Conservation (phyloP, 1,140 invertebrate genomes). For the Drosophila eugracilis region DNA sequence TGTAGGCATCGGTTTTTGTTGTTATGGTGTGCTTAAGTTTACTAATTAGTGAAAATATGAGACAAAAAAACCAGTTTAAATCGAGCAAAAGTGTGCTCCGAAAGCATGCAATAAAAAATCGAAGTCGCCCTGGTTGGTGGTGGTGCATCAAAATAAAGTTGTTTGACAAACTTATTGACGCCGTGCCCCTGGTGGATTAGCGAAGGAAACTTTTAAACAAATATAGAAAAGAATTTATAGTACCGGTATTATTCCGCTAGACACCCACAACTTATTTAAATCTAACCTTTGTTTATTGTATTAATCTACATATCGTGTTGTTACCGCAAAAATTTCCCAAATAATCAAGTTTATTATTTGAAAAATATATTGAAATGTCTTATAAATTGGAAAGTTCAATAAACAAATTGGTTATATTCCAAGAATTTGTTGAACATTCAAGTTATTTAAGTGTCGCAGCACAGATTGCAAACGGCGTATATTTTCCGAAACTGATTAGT, state of each 20-base stretch:
- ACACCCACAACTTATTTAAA: constrained; percentile 11
- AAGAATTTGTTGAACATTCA: not conserved
- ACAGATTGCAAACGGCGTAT: constrained; percentile 15
- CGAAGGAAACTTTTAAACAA: constrained; percentile 34
- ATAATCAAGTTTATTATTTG: not conserved
- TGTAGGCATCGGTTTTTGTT: constrained; percentile 13
- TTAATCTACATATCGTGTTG: constrained; percentile 1
- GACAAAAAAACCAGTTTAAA: constrained; percentile 38
- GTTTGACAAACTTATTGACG: constrained; percentile 27
- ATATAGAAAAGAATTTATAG: not conserved
- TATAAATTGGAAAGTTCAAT: constrained; percentile 4
- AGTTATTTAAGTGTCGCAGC: not conserved
- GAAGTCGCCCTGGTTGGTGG: not conserved
- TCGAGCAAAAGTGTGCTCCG: constrained; percentile 40
- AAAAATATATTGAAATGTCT: not conserved
- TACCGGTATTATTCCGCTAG: constrained; percentile 1
- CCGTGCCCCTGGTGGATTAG: constrained; percentile 19
- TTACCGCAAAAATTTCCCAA: not conserved
- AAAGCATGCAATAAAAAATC: constrained; percentile 34
- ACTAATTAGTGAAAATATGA: constrained; percentile 49
- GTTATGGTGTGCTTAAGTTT: constrained; percentile 13
- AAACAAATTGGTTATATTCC: not conserved
- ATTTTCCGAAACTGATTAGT: constrained; percentile 13
- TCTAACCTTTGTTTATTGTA: not conserved
- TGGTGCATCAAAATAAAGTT: constrained; percentile 37